Percentiles rank a stretch among this genome's conserved stretches.
phyloP scores from a whole-genome alignment of 2,797 vertebrate genomes.

The Microtus obscurus region DNA sequence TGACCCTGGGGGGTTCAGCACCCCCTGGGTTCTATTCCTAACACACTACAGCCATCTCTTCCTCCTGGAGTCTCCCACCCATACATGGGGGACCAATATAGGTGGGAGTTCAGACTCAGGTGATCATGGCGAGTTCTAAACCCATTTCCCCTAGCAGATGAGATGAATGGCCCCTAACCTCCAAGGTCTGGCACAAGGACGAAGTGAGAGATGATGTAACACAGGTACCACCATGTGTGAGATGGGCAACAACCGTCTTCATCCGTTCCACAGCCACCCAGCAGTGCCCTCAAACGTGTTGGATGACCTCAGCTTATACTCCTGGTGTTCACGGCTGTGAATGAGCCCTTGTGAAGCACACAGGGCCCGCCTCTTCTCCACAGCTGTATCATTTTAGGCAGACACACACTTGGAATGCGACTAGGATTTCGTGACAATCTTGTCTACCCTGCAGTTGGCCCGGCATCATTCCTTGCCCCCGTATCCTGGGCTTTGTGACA shows the following conservation, averaged over 20 bases:
- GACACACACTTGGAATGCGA: neutral
- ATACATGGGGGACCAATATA: rapidly evolving
- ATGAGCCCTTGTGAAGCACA: neutral
- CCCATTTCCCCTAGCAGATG: neutral
- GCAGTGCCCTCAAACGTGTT: neutral
- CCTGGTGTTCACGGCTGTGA: neutral
- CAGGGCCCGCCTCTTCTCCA: neutral
- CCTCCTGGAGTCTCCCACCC: neutral
- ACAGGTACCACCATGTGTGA: neutral
- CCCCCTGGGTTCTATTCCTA: neutral
- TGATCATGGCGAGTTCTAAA: neutral
- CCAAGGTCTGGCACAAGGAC: neutral
- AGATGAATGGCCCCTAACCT: neutral
- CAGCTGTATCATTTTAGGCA: neutral
- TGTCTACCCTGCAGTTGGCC: neutral
- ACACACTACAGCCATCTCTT: neutral
- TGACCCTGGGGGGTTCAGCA: neutral
- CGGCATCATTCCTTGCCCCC: neutral
- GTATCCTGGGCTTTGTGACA: neutral
- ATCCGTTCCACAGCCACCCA: neutral
- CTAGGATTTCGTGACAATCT: neutral
- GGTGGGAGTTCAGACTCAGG: neutral
- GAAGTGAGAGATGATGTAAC: neutral
- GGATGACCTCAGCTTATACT: neutral
- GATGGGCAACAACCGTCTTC: neutral